phyloP scores from a whole-genome alignment of 2,797 vertebrate species.

The Phrynocephalus guinanensis region DNA sequence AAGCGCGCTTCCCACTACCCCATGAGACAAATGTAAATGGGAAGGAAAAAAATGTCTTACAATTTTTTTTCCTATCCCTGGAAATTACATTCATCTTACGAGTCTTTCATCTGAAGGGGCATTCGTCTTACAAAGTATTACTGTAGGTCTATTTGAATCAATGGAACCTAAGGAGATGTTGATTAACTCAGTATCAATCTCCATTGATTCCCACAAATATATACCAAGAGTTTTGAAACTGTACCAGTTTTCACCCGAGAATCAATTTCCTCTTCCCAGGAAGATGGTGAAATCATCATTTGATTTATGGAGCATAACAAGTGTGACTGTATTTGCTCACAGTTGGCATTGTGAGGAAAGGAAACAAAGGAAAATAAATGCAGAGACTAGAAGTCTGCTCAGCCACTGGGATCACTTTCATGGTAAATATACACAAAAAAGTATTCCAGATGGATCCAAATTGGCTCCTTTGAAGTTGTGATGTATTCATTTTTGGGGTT shows the following conservation, averaged over 20 bases:
- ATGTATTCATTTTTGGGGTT: constrained; percentile 37
- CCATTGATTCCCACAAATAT: not conserved
- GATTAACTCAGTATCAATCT: no score
- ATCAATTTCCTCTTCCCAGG: constrained; percentile 26
- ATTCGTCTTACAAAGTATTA: no score
- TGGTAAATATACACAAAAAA: constrained; percentile 1
- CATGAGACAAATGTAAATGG: no score
- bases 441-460: constrained; percentile 29
- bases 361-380: constrained; percentile 36
- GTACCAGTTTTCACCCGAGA: not conserved
- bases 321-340: constrained; percentile 37
- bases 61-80: no score
- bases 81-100: no score
- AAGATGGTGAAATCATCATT: not conserved
- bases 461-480: constrained; percentile 40
- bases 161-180: no score
- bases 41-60: no score
- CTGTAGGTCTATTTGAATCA: no score
- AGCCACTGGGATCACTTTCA: constrained; percentile 24
- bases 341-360: constrained; percentile 28
- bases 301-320: constrained; percentile 17
- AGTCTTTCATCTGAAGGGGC: no score
- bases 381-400: not conserved
- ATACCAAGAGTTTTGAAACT: constrained; percentile 7
- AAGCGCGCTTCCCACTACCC: no score